Percentiles rank a stretch among this genome's conserved stretches.
These are phyloP conservation scores for Phymatocera aterrima DNA, from an alignment of 2,888 invertebrate genomes.

Conservation along the genomic window DNA sequence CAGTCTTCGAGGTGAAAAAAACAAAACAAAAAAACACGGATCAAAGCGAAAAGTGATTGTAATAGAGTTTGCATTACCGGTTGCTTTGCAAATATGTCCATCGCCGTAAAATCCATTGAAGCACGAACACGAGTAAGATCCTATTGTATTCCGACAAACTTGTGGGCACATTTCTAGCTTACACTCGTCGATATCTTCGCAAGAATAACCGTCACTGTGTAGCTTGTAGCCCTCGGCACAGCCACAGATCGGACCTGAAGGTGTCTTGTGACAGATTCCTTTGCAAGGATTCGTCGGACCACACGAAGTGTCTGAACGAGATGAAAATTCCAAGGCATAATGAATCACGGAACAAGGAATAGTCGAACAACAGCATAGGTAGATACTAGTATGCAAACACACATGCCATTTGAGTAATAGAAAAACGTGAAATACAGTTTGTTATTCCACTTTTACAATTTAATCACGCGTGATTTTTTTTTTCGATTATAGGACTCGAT, in stretches of 20 bases:
- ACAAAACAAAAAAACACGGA: not conserved
- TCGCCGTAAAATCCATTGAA: constrained; percentile 80
- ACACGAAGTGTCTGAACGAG: constrained; percentile 74
- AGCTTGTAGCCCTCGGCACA: constrained; percentile 80
- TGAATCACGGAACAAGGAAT: not conserved
- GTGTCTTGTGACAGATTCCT: constrained; percentile 80
- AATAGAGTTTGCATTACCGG: constrained; percentile 70
- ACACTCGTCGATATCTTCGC: constrained; percentile 87
- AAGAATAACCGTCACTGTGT: constrained; percentile 76
- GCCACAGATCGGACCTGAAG: constrained; percentile 81
- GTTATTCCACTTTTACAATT: too few relatives aligned
- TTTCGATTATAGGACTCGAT: too few relatives aligned
- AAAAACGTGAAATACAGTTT: too few relatives aligned
- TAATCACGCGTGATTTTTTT: too few relatives aligned
- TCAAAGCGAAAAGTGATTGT: not conserved
- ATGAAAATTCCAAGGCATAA: not conserved
- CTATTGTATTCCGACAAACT: constrained; percentile 77
- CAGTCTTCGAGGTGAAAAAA: too few relatives aligned
- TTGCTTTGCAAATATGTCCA: constrained; percentile 82
- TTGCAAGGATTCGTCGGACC: constrained; percentile 75
- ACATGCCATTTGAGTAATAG: too few relatives aligned
- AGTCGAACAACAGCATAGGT: not conserved
- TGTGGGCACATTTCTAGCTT: constrained; percentile 80
- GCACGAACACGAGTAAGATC: constrained; percentile 80
- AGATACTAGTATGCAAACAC: too few relatives aligned